Evolutionary conservation across 2,113 vertebrate species (phyloP).

Genomic region (Acrocephalus kingi): DNA sequence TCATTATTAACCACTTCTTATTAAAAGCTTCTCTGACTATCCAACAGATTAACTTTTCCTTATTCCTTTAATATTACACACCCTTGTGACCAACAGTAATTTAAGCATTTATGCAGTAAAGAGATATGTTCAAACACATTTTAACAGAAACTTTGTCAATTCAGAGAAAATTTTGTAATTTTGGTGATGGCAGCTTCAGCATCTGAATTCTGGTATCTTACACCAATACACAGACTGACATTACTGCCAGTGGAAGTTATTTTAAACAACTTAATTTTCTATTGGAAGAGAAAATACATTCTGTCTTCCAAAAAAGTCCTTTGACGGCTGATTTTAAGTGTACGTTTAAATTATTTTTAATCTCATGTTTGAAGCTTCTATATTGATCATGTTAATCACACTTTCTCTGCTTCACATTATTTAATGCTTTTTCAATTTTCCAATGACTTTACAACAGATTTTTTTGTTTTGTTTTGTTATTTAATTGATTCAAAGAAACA

Average conservation of each 20-base stretch:
- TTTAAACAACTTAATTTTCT: neutral
- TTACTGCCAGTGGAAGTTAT: neutral
- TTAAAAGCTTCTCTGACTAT: neutral
- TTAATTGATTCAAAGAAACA: neutral
- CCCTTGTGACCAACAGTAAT: fast-evolving
- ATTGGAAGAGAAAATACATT: neutral
- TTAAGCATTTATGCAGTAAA: neutral
- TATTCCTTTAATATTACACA: neutral
- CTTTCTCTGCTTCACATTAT: neutral
- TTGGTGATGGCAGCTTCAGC: neutral
- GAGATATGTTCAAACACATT: neutral
- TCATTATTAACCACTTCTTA: neutral
- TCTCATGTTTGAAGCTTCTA: neutral
- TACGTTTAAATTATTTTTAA: neutral
- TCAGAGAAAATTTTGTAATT: neutral
- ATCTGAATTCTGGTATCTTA: neutral
- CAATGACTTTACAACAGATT: neutral
- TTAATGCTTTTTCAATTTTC: neutral
- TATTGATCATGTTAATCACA: neutral
- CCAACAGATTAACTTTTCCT: fast-evolving
- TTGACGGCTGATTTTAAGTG: neutral
- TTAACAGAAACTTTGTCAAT: neutral
- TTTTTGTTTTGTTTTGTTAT: neutral
- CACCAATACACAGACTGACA: fast-evolving
- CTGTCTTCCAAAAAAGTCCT: neutral